Conservation (phyloP, 2,113 vertebrate genomes). For the Hydropotes inermis region DNA sequence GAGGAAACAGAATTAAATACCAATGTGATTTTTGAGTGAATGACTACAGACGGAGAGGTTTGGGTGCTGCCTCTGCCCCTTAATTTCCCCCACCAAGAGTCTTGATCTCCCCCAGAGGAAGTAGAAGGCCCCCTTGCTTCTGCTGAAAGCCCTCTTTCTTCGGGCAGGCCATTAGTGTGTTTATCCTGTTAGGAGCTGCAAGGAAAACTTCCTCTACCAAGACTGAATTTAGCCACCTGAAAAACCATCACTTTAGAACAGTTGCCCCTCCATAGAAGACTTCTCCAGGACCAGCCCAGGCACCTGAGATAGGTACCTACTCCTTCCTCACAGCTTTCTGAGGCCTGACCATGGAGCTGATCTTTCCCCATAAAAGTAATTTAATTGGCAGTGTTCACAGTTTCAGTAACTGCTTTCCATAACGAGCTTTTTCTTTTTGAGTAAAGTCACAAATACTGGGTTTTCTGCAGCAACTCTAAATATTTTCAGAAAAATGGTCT, state of each 20-base stretch:
- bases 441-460: neutral
- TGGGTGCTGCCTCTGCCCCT: neutral
- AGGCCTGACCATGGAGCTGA: neutral
- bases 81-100: neutral
- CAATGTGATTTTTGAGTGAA: neutral
- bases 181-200: neutral
- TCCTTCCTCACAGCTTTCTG: neutral
- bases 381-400: neutral
- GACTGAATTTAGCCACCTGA: neutral
- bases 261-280: neutral
- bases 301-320: too few relatives aligned
- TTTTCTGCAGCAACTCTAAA: constrained; percentile 4
- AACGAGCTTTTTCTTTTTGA: neutral
- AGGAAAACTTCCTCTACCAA: neutral
- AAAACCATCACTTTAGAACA: neutral
- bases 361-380: neutral
- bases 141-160: neutral
- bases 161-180: neutral
- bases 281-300: neutral
- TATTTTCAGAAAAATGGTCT: neutral
- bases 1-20: neutral
- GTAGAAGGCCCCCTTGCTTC: neutral
- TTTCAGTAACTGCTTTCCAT: neutral
- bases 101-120: neutral
- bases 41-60: neutral